phyloP scores from a whole-genome alignment of 2,113 vertebrate genomes.

The Chlamydotis undulata region DNA sequence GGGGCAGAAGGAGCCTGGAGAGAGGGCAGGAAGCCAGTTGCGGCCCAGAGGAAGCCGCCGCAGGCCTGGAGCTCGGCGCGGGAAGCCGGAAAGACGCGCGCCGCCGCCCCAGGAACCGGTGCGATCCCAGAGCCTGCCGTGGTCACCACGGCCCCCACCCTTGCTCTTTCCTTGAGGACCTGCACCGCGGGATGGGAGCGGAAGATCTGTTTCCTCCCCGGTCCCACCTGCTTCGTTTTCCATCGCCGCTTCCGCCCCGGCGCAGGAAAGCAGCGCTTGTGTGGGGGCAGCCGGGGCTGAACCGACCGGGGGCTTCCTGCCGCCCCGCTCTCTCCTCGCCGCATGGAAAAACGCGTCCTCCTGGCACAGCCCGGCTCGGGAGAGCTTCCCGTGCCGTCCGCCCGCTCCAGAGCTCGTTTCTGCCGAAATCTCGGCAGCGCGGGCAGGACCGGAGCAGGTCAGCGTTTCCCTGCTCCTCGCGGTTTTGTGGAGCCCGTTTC shows the following conservation, averaged over 20 bases:
- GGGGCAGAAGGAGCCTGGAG: background rate
- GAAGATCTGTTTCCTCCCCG: constrained; percentile 57
- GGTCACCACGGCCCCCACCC: background rate
- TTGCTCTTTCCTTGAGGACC: constrained; percentile 37
- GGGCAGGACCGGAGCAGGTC: background rate
- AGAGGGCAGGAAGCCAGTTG: background rate
- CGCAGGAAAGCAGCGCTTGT: constrained; percentile 3
- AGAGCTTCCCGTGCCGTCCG: background rate
- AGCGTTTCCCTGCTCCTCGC: background rate
- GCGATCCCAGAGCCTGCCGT: background rate
- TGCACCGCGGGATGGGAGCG: background rate
- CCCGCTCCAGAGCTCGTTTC: background rate
- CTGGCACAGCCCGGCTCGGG: background rate
- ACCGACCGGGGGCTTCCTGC: background rate
- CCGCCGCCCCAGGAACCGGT: background rate
- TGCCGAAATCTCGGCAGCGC: background rate
- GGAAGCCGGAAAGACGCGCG: background rate
- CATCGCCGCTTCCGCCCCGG: background rate
- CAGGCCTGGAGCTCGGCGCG: background rate
- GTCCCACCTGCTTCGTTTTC: background rate
- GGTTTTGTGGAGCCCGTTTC: background rate
- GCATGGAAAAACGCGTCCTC: background rate
- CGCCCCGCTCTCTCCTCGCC: background rate
- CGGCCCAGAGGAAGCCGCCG: background rate
- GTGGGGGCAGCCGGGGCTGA: background rate